Base-by-base conservation (phyloP, 2,888 invertebrate species). In the Papilio demoleus region DNA sequence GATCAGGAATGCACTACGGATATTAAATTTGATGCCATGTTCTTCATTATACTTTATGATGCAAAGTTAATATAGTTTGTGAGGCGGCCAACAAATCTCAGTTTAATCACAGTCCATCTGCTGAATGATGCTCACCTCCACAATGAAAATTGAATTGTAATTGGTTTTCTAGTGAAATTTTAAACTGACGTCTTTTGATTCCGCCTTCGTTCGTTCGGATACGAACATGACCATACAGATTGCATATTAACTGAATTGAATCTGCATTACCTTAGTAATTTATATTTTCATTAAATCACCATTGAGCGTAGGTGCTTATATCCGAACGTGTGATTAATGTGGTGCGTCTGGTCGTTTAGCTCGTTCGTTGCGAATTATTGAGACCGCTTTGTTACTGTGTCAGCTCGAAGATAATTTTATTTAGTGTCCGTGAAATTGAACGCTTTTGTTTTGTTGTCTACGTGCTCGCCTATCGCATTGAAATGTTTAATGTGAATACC, bases 391-490 rank as follows among this genome's bases (percentile, higher is more conserved):
- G 88, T 90, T 87, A 87, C 79, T 81, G 81, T 88, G 90, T 85
- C 88, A 81, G 84, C 78, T 80, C 77, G 83, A 79, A 85, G 90
- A 80, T 88, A 91, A 92, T 92, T 92, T 92, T 91, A 88, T 92
- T 91, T 91, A 92, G 85, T 86, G 84, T 68, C 88, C 89, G 80
- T 92, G 90, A 90, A 92, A 91, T 92, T 90, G 86, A 85, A 88
- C 83, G 83, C 81, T 75, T 78, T 79, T 81, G 80, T 87, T 83
- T 87, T 85, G 82, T 83, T 82, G 81, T 75, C 75, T 42, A 17
- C 80, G 6, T 36, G 72, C 74, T 71, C 77, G 76, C 77, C 72
- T 78, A 78, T 85, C 83, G 82, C 82, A 83, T 85, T 83, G 84
- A 83, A 84, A 83, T 81, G 80, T 86, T 82, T 81, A 80, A 82